These are phyloP conservation scores for Thelaira solivaga DNA, from an alignment of 2,888 invertebrate genomes.

Conservation along the genomic window DNA sequence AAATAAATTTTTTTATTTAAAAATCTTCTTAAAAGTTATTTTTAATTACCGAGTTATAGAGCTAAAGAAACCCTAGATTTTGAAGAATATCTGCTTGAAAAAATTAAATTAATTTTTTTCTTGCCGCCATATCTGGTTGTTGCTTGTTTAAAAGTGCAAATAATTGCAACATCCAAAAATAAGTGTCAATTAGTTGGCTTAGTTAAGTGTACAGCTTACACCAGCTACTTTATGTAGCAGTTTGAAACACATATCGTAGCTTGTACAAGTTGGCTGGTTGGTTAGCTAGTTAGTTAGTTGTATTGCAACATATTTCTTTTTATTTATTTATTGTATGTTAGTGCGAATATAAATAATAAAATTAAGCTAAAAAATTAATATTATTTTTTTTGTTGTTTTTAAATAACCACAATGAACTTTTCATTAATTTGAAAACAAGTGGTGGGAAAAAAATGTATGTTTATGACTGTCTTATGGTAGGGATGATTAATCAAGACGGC, in stretches of 20 bases:
- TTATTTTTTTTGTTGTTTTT: background rate
- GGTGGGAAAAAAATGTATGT: background rate
- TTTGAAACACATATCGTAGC: conserved; percentile 1
- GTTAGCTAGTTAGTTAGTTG: background rate
- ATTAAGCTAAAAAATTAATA: background rate
- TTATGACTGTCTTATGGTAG: background rate
- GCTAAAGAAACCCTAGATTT: too few relatives aligned
- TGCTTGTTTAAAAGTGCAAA: background rate
- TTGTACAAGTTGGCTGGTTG: too few relatives aligned
- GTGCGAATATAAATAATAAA: background rate
- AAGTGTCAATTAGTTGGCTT: conserved; percentile 37
- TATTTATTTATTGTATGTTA: background rate
- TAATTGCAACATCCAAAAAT: conserved; percentile 4
- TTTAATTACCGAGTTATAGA: too few relatives aligned
- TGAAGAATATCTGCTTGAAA: too few relatives aligned
- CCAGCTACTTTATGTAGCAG: background rate
- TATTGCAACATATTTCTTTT: conserved; percentile 27
- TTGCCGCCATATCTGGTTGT: background rate
- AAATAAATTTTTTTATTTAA: too few relatives aligned
- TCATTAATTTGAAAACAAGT: background rate
- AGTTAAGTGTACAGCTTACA: background rate
- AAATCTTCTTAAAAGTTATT: too few relatives aligned
- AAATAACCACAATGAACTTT: background rate
- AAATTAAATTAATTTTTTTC: background rate
- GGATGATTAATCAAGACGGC: conserved; percentile 21